Evolutionary conservation across 2,113 vertebrate genomes (phyloP), one percentile per base, ranked within the genome.

Genomic region (Rhegmatorhina hoffmannsi): DNA sequence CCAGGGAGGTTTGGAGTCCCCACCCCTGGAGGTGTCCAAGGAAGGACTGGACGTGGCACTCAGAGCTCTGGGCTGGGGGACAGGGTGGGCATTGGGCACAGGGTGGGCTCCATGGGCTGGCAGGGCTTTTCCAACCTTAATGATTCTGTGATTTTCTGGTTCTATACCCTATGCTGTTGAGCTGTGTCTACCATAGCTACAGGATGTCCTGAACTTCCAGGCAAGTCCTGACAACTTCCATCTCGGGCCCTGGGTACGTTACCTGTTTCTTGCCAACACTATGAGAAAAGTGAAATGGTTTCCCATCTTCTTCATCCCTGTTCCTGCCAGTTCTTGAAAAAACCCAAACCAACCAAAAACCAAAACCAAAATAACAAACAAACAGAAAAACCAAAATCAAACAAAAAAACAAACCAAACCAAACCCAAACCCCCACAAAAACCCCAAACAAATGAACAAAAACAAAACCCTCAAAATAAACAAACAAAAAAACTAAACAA

Each of bases 41-140:
- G 44, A 31, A 77, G 15, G 16, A 13, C 26, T 38, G 73, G 56
- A 3, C 1, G 4, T 38, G 58, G 20, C 34, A 24, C 20, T 62
- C 20, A 19, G 74, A 4, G 44, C 44, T 38, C 74, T 77, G 74
- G 34, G 26, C 34, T 62, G 44, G 56, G 26, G 8, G 58, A 14
- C 34, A 62, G 19, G 44, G 9, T 38, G 44, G 28, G n/a, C 2
- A 49, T 11, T 0, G 1, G 40, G 10, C 33, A 46, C 74, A 76
- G 56, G 5, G 6, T 3, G 74, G 56, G 33, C 28, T 38, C 7
- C 1, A 49, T 49, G 74, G 6, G 1, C 56, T 38, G 4, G 74
- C 20, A 60, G n/a, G 15, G 3, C 44, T 62, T 15, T 24, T 38
- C 34, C 58, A 50, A 8, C 28, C 12, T 50, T 3, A 33, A 6